Conservation (phyloP, 2,888 invertebrate species). For the Dioctria linearis region DNA sequence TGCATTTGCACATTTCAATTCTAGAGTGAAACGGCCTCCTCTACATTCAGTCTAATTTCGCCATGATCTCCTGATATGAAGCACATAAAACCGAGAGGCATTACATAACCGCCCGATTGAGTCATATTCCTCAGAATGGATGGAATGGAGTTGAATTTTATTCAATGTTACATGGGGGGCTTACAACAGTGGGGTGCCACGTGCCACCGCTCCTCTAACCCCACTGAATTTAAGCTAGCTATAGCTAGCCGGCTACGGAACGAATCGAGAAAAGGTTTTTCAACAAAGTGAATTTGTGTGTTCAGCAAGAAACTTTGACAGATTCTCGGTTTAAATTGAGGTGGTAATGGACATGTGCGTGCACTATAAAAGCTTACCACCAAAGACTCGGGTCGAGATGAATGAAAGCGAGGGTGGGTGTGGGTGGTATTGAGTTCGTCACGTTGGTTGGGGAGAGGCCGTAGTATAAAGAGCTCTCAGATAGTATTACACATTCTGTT, state of each 20-base stretch:
- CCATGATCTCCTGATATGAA: constrained; percentile 31
- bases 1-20: not conserved
- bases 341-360: constrained; percentile 13
- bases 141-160: constrained; percentile 22
- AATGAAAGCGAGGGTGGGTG: not conserved
- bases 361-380: constrained; percentile 3
- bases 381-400: not conserved
- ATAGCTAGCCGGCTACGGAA: not conserved
- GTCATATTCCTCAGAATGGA: constrained; percentile 31
- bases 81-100: constrained; percentile 6
- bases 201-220: not conserved
- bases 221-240: not conserved
- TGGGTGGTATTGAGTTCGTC: not conserved
- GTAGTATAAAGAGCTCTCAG: not conserved
- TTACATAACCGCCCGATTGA: constrained; percentile 35
- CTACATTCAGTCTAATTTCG: constrained; percentile 6
- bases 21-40: constrained; percentile 35
- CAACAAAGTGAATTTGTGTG: not conserved
- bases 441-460: too few relatives aligned
- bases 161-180: not conserved
- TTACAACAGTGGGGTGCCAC: not conserved
- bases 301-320: not conserved
- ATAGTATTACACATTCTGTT: not conserved
- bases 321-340: constrained; percentile 16
- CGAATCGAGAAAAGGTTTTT: not conserved